Percentiles rank a stretch among this genome's conserved stretches.
Conservation (phyloP, 2,888 invertebrate genomes). For the Nesidiocoris tenuis region DNA sequence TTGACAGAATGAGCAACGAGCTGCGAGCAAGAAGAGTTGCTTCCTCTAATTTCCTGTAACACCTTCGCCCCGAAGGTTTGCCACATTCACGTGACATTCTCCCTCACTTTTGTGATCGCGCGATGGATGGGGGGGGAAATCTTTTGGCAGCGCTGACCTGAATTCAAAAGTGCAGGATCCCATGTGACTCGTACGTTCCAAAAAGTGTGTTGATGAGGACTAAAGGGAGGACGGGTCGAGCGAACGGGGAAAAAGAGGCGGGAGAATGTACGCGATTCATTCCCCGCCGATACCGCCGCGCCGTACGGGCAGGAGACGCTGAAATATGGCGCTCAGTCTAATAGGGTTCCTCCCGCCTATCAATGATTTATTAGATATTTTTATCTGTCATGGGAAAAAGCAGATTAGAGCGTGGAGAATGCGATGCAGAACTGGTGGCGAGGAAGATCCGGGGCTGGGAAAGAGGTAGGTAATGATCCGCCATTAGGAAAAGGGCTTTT, state of each 20-base stretch:
- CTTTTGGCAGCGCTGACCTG: not conserved
- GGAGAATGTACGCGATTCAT: conserved; percentile 29
- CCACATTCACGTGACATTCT: not conserved
- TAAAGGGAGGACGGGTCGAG: conserved; percentile 7
- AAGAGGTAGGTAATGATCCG: conserved; percentile 39
- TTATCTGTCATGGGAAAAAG: conserved; percentile 47
- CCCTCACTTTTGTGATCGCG: not conserved
- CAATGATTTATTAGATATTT: conserved; percentile 48
- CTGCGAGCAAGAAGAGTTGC: not conserved
- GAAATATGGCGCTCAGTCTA: conserved; percentile 47
- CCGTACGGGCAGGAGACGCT: conserved; percentile 15
- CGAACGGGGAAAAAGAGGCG: conserved; percentile 21
- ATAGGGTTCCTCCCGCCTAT: conserved; percentile 45
- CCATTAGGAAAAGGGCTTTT: conserved; percentile 39
- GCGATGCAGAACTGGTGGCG: conserved; percentile 39
- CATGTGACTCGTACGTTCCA: not conserved
- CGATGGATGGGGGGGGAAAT: not conserved
- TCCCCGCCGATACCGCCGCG: conserved; percentile 29
- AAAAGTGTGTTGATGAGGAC: too few relatives aligned
- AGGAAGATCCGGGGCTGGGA: conserved; percentile 40
- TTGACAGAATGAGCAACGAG: not conserved
- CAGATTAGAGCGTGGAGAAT: conserved; percentile 38
- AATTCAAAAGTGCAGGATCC: not conserved
- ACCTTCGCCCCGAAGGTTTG: conserved; percentile 4
- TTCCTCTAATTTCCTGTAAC: conserved; percentile 40